Percentiles rank a stretch among this genome's conserved stretches.
Conservation (phyloP, 2,113 vertebrate genomes). For the Otocyon megalotis region DNA sequence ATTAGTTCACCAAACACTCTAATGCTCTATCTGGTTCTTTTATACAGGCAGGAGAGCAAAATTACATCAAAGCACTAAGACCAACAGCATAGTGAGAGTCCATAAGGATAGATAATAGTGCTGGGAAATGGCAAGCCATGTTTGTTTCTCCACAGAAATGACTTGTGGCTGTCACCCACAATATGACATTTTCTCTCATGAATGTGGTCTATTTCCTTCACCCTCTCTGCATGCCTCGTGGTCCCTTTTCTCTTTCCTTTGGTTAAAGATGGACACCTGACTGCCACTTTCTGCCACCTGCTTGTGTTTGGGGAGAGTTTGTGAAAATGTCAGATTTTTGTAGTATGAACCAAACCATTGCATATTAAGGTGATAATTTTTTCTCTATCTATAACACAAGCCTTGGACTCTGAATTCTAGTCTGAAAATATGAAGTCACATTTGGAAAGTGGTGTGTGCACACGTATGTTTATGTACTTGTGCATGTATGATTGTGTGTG, state of each 20-base stretch:
- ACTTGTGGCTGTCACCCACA: accelerated
- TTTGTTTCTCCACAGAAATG: background rate
- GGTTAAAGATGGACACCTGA: background rate
- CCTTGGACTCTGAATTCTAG: background rate
- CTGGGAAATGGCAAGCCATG: too few species aligned
- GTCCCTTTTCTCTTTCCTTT: background rate
- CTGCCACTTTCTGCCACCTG: background rate
- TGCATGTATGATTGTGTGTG: accelerated
- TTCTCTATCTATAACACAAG: background rate
- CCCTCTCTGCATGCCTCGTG: accelerated
- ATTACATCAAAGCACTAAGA: background rate
- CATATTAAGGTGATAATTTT: background rate
- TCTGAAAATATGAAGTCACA: background rate
- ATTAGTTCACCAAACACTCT: background rate
- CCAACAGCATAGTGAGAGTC: too few species aligned
- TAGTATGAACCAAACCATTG: background rate
- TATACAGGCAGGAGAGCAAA: background rate
- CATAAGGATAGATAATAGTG: accelerated
- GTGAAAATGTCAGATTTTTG: background rate
- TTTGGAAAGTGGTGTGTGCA: background rate
- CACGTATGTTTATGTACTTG: too few species aligned
- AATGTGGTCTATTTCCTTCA: too few species aligned
- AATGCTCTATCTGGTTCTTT: background rate
- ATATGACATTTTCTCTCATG: background rate
- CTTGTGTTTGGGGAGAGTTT: background rate